Percentiles rank a stretch among this genome's conserved stretches.
phyloP scores from a whole-genome alignment of 2,888 invertebrate species.

The Aethes cnicana region DNA sequence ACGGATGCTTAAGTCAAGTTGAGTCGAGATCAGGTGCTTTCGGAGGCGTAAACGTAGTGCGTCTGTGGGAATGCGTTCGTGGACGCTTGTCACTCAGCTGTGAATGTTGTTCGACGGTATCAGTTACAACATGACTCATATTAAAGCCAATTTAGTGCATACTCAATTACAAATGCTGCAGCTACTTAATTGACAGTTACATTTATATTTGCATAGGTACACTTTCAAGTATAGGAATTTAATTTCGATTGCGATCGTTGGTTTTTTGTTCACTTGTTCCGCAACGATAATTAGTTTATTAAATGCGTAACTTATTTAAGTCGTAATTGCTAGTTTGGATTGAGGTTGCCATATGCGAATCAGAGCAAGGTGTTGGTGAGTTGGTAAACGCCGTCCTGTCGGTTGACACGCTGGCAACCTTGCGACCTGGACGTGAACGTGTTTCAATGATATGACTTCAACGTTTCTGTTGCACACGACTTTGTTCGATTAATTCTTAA shows the following conservation, averaged over 20 bases:
- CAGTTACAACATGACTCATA: conserved; percentile 25
- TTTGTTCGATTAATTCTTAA: too few relatives aligned
- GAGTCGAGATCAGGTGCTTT: conserved; percentile 38
- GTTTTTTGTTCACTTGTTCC: too few relatives aligned
- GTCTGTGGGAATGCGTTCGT: background rate
- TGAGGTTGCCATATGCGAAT: conserved; percentile 6
- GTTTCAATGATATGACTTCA: too few relatives aligned
- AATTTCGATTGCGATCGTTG: too few relatives aligned
- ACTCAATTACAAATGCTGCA: conserved; percentile 17
- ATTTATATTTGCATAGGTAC: background rate
- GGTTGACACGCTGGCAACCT: conserved; percentile 1
- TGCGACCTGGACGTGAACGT: background rate
- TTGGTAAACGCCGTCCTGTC: conserved; percentile 4
- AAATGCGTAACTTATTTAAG: background rate
- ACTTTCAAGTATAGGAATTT: background rate
- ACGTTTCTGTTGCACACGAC: too few relatives aligned
- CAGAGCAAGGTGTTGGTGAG: conserved; percentile 16
- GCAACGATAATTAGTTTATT: too few relatives aligned
- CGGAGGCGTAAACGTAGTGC: background rate
- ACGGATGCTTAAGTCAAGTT: conserved; percentile 42
- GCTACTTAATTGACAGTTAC: conserved; percentile 16
- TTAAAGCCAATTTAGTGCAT: conserved; percentile 15
- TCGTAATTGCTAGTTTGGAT: background rate
- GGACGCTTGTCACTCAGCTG: conserved; percentile 7
- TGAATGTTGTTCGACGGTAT: conserved; percentile 3